Evolutionary conservation across 2,888 invertebrate species (phyloP).

Genomic region (Brassicogethes aeneus): DNA sequence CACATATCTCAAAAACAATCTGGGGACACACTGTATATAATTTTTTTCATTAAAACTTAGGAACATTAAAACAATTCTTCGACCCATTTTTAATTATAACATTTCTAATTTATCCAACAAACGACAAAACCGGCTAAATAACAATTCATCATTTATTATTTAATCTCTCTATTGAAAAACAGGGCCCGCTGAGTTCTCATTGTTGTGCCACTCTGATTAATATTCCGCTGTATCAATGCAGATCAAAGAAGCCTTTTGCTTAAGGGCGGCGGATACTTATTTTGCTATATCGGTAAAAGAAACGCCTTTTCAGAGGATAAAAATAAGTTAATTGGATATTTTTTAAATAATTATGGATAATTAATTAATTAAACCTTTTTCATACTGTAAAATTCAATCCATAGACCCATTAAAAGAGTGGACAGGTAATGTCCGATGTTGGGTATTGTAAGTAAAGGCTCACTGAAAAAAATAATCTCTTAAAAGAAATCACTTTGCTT

Average conservation of each 20-base stretch:
- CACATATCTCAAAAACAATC: no score
- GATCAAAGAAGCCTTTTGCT: not conserved
- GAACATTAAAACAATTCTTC: not conserved
- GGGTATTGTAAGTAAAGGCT: no score
- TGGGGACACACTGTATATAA: no score
- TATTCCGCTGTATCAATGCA: not conserved
- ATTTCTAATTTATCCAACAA: not conserved
- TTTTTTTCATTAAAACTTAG: not conserved
- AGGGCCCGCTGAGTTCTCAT: not conserved
- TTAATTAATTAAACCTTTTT: no score
- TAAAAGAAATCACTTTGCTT: no score
- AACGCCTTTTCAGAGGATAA: no score
- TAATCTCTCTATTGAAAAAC: not conserved
- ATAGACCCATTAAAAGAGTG: no score
- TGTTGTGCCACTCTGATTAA: not conserved
- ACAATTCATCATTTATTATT: not conserved
- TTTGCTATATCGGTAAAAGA: not conserved
- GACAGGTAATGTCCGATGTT: no score
- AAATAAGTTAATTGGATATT: no score
- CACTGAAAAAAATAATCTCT: no score
- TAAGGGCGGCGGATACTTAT: constrained; percentile 1
- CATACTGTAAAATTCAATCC: no score
- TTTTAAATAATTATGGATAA: no score
- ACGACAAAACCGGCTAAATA: not conserved
- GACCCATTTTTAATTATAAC: not conserved